phyloP scores from a whole-genome alignment of 2,113 vertebrate species.

The Cinclus mexicanus region DNA sequence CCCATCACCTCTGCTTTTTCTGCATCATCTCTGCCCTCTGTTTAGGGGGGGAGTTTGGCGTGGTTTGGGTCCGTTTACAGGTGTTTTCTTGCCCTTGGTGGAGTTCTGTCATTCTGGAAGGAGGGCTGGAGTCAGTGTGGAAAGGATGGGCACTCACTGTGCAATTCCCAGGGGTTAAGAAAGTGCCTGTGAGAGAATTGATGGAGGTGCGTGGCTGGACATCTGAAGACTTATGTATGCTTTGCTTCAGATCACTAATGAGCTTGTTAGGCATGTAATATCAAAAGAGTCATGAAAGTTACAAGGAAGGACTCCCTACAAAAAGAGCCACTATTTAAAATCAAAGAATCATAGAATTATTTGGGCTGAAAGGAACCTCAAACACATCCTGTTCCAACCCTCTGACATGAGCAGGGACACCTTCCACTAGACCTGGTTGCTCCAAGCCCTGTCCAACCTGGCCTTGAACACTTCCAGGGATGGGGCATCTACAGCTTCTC shows the following conservation, averaged over 20 bases:
- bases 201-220: neutral
- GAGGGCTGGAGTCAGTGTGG: neutral
- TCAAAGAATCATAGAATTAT: neutral
- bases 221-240: neutral
- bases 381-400: neutral
- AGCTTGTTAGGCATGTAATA: neutral
- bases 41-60: neutral
- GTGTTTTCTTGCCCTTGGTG: neutral
- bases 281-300: neutral
- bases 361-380: neutral
- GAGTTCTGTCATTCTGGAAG: neutral
- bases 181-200: neutral
- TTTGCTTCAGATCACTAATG: neutral
- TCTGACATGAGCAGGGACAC: neutral
- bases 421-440: fast-evolving
- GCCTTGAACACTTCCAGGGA: neutral
- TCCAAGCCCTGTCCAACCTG: neutral
- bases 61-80: neutral
- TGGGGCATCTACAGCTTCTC: neutral
- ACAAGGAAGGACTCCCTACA: neutral
- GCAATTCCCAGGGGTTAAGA: neutral
- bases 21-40: neutral
- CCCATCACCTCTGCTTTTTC: neutral
- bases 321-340: neutral
- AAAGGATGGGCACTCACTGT: neutral